Percentiles rank a stretch among this genome's conserved stretches.
These are phyloP conservation scores for Rhagonycha fulva DNA, from an alignment of 2,888 invertebrate species.

Conservation along the genomic window DNA sequence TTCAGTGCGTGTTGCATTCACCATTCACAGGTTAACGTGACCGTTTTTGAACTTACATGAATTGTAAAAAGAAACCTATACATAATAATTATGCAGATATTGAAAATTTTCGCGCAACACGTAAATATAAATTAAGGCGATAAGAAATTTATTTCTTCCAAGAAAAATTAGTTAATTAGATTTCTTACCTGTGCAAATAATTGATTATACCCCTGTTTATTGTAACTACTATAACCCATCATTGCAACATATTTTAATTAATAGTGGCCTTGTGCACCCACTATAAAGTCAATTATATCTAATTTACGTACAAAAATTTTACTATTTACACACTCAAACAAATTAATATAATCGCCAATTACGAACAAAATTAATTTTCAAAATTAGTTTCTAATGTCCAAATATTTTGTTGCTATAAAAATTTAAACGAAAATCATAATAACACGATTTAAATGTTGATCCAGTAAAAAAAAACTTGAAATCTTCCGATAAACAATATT, in stretches of 20 bases:
- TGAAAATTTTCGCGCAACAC: constrained; percentile 5
- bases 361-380: background rate
- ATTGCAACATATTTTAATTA: constrained; percentile 65
- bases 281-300: constrained; percentile 34
- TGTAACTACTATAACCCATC: constrained; percentile 78
- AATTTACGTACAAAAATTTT: background rate
- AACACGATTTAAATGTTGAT: background rate
- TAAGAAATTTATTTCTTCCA: background rate
- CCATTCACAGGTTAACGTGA: constrained; percentile 29
- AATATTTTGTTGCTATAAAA: too few relatives aligned
- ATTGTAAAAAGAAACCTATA: constrained; percentile 20
- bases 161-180: background rate
- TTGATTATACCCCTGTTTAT: constrained; percentile 78
- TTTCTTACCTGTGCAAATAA: constrained; percentile 76
- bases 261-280: constrained; percentile 53
- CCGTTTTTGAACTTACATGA: constrained; percentile 27
- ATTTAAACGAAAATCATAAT: too few relatives aligned
- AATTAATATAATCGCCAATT: background rate
- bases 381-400: background rate
- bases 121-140: background rate
- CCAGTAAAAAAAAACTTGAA: background rate
- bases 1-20: constrained; percentile 30
- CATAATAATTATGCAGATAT: constrained; percentile 26
- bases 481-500: background rate
- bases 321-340: constrained; percentile 21